Base-by-base conservation (phyloP, 53 echinoderm and acorn worm species). In the Temnopleurus reevesii region DNA sequence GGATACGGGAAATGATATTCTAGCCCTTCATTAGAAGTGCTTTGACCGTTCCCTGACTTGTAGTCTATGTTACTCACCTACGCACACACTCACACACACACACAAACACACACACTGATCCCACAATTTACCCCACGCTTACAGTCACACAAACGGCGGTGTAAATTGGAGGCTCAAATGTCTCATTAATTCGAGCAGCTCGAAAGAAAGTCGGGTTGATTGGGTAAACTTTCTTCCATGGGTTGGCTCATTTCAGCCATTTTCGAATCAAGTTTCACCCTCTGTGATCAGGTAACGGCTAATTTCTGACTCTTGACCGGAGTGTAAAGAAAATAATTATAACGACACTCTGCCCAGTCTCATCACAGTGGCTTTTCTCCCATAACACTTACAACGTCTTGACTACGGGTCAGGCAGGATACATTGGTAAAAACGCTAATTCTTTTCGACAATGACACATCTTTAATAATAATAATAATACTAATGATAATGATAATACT, bases 1-100 rank as follows among this genome's bases (percentile, higher is more conserved):
- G 26, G 79, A 46, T 79, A 79, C 79, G 79, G 29, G 29, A 28
- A 79, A 23, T 79, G 79, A 79, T 79, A 79, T 47, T 79, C 47
- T 10, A 79, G 46, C 26, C 79, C 49, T 79, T 17, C 19, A 79
- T 17, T 26, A 46, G 49, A 79, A 79, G 79, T 79, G 51, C 79
- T 79, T 30, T 79, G 79, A 79, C 79, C 79, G 44, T 79, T 46
- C 46, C 28, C 28, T 79, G 44, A 41, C 71, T 71, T 71, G 41
- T 71, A 71, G 36, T 71, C 36, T n/a, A n/a, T n/a, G n/a, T n/a
- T n/a, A n/a, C n/a, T n/a, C n/a, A n/a, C n/a, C n/a, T n/a, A 36
- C 71, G 71, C 36, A 38, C 71, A 71, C 71, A 71, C 7, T 41
- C 41, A 41, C 71, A 60, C 30, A 59, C 59, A 28, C 60, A n/a